Base-by-base conservation (phyloP, 2,888 invertebrate species). In the Diarsia dahlii region DNA sequence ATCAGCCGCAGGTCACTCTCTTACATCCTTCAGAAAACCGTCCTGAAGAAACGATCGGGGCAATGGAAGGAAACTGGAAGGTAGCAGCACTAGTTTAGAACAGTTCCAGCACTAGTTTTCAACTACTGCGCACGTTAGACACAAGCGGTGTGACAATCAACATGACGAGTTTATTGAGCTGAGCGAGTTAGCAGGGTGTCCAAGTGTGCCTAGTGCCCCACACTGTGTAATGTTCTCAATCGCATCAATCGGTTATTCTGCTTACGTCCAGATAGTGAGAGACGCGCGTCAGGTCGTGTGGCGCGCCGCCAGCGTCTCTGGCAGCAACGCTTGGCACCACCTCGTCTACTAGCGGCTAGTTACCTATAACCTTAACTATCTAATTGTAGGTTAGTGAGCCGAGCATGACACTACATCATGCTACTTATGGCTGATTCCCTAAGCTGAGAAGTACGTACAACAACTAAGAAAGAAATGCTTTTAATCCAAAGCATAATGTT, bases 261-360 rank as follows among this genome's bases (percentile, higher is more conserved):
- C 1, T 18, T 28, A 23, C 20, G 2, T 12, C 15, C 54, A n/a
- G 18, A 3, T 23, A 48, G 50, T 48, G 28, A 48, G 45, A n/a
- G 39, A 23, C 34, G n/a, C 12, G 66, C 34, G n/a, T 15, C 70
- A 39, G 34, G 70, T 28, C 74, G 20, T 39, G 70, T 80, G 80
- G 80, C 80, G 58, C 28, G 58, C 12, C 46, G 76, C 80, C 80
- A 80, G 70, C 63, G 20, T 15, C 71, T 23, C 46, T 74, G 52
- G n/a, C 50, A 63, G 50, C 20, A 18, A 62, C 28, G 62, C n/a
- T 76, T 67, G 80, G 81, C 80, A 76, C 62, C 2, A 48, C 56
- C 60, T 20, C 75, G 28, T 20, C 34, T 50, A 54, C 48, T 23
- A 52, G 20, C 45, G 15, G 50, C 46, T 76, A 39, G 39, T 39